Evolutionary conservation across 2,888 invertebrate genomes (phyloP).

Genomic region (Allophyes oxyacanthae): DNA sequence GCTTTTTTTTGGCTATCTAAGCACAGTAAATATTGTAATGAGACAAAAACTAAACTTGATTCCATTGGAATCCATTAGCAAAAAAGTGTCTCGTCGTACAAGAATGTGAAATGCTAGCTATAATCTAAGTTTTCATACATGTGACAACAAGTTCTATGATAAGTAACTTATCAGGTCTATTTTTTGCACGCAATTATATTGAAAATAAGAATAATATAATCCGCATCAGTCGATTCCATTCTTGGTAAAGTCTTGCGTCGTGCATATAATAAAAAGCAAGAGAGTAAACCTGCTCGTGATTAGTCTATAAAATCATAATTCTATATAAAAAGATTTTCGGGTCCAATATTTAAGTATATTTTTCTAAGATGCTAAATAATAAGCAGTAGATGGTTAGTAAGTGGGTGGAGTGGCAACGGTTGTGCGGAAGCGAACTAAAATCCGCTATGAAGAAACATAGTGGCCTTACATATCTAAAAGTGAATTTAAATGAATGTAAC

Average conservation of each 20-base stretch:
- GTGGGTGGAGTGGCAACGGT: slow-evolving; percentile 44
- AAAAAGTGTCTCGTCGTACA: slow-evolving; percentile 63
- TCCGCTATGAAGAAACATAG: slow-evolving; percentile 62
- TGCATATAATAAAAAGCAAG: no score
- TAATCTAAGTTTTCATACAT: slow-evolving; percentile 16
- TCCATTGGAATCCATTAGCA: slow-evolving; percentile 65
- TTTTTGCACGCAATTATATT: no score
- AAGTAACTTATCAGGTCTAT: no score
- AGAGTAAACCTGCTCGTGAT: background rate
- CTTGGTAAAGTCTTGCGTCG: slow-evolving; percentile 23
- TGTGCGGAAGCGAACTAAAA: slow-evolving; percentile 63
- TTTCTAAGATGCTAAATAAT: background rate
- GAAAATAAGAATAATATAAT: no score
- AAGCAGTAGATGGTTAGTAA: slow-evolving; percentile 14
- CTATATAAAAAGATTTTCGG: no score
- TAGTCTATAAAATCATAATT: background rate
- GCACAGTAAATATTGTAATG: slow-evolving; percentile 42
- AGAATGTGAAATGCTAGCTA: slow-evolving; percentile 38
- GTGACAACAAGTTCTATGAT: no score
- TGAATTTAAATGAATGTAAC: slow-evolving; percentile 56
- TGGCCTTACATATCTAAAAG: slow-evolving; percentile 61
- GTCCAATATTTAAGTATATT: background rate
- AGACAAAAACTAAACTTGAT: slow-evolving; percentile 63
- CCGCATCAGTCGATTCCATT: slow-evolving; percentile 3
- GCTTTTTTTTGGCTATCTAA: slow-evolving; percentile 31